Base-by-base conservation (phyloP, 53 echinoderm and acorn worm species). In the Apostichopus leukothele region DNA sequence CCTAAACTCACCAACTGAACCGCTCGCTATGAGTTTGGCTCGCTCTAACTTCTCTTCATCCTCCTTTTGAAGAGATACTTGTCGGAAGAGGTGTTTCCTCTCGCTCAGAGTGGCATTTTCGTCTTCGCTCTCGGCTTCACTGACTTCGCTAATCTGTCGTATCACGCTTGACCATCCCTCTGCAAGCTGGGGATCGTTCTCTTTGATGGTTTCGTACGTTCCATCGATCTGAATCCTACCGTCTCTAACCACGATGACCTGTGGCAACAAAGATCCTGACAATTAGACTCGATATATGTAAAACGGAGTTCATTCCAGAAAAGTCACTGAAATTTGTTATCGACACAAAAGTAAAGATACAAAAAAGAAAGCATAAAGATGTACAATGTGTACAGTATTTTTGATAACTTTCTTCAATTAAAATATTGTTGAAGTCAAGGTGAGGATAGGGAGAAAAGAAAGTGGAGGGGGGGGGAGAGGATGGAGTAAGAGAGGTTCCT, bases 181-280 rank as follows among this genome's bases (percentile, higher is more conserved):
- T 26, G 85, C 85, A 5, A 95, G 88, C 9, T 52, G 60, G 4
- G 95, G 95, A 75, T 91, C 90, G 18, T 86, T 84, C 53, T 76
- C 84, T 13, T 79, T 78, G 67, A 95, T 88, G 66, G 93, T 88
- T 4, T 76, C 84, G 2, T 88, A 91, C 5, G 93, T 95, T 27
- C 93, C 95, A 61, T 91, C 91, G 61, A 76, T 68, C 55, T 52
- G 20, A 52, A 95, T 90, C n/a, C 66, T 19, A 7, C 95, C 95
- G 51, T 91, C 93, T 51, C 90, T 88, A 75, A 95, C 22, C 13
- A 95, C 91, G 61, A 95, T 91, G 9, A 95, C 84, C 90, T 94
- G 73, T 66, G 5, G 19, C 7, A 74, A 21, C 14, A 74, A 14
- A 74, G 74, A 74, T 19, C 7, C 9, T 74, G 25, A 25, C 20